phyloP scores from a whole-genome alignment of 1,140 invertebrate genomes.

The Reticulitermes speratus region DNA sequence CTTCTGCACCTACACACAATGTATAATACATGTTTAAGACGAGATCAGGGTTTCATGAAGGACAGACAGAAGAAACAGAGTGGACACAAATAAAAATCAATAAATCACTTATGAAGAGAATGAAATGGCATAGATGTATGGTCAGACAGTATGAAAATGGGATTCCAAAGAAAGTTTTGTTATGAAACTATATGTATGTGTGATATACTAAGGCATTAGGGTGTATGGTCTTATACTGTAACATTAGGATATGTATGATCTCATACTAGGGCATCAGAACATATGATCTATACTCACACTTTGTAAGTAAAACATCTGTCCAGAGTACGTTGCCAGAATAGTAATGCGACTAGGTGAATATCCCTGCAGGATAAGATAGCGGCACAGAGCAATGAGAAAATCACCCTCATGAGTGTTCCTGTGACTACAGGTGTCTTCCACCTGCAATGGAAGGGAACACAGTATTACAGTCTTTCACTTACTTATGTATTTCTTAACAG shows the following conservation, averaged over 20 bases:
- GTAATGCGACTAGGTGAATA: slow-evolving; percentile 61
- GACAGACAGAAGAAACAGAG: neutral
- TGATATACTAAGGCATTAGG: too few relatives aligned
- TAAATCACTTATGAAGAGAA: neutral
- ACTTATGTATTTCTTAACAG: too few relatives aligned
- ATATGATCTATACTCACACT: slow-evolving; percentile 11
- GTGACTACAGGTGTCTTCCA: slow-evolving; percentile 52
- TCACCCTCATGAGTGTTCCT: slow-evolving; percentile 61
- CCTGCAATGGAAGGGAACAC: slow-evolving; percentile 41
- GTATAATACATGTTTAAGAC: neutral
- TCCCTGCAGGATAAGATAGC: slow-evolving; percentile 60
- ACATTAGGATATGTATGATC: too few relatives aligned
- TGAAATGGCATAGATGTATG: too few relatives aligned
- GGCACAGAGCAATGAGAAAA: slow-evolving; percentile 55
- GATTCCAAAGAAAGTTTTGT: too few relatives aligned
- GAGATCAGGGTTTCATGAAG: neutral
- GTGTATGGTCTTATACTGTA: too few relatives aligned
- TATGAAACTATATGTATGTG: too few relatives aligned
- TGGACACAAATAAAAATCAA: neutral
- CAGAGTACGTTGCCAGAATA: slow-evolving; percentile 65
- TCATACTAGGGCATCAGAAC: too few relatives aligned
- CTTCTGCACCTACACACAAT: slow-evolving; percentile 21
- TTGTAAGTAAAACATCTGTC: slow-evolving; percentile 47
- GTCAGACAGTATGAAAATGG: too few relatives aligned
- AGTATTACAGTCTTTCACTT: neutral